Evolutionary conservation across 2,888 invertebrate species (phyloP), one percentile per base, ranked within the genome.

Genomic region (Spodoptera littoralis): DNA sequence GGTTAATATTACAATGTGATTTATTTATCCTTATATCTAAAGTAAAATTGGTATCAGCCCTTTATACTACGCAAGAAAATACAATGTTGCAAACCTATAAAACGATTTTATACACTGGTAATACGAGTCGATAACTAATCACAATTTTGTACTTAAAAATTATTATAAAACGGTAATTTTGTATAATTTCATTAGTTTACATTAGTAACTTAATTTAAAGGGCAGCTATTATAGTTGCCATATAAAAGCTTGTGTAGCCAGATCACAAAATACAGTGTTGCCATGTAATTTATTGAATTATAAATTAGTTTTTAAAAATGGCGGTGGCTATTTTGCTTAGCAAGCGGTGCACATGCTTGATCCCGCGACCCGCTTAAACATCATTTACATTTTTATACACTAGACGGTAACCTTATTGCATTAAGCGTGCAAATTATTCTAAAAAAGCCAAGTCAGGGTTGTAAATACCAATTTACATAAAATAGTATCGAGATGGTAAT

Each of bases 11-110:
- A 80, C 74, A 79, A 65, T 79, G 70, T 84, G 83, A 77, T 76
- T 79, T 80, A 74, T 70, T 74, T 65, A 81, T 72, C 8, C 91
- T 91, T 90, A 92, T 51, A 64, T 65, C 84, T 88, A 89, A 83
- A 88, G 82, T 88, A 88, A 90, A 90, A 85, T 85, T 93, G 93
- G 93, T 93, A 92, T 92, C 90, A 91, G 91, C 90, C 89, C 80
- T 89, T 86, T 85, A 72, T 62, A 76, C 78, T 86, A 84, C 79
- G 62, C 74, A 69, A 79, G 75, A 75, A 74, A 80, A 84, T 77
- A 79, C 76, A 77, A 73, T 81, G 81, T 80, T 85, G 79, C 80
- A 84, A 85, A 79, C 82, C 57, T 79, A 81, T 82, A 83, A 82
- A 81, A 84, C 73, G 58, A 75, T 70, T 79, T 82, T 84, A 78